phyloP scores from a whole-genome alignment of 2,113 vertebrate species.

The Protobothrops flavoviridis region DNA sequence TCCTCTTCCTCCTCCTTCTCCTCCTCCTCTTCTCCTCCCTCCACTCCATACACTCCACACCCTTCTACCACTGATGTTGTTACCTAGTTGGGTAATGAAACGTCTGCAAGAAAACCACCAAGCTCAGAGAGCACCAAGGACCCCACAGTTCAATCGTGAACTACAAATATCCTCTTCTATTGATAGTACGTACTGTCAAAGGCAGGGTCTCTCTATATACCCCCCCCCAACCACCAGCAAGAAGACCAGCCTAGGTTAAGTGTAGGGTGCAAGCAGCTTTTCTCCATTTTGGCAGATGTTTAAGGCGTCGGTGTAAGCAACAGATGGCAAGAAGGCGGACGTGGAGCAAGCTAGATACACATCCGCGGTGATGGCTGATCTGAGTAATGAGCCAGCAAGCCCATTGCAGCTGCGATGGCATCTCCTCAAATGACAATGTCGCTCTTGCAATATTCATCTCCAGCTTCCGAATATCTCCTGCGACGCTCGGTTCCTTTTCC shows the following conservation, averaged over 20 bases:
- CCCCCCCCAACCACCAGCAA: neutral
- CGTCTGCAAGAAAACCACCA: no score
- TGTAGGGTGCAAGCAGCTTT: neutral
- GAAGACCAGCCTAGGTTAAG: neutral
- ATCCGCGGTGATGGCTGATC: neutral
- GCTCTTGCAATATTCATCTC: neutral
- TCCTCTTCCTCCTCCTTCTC: no score
- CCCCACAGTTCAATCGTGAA: no score
- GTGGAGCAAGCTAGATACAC: neutral
- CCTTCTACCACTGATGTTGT: no score
- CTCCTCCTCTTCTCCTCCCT: no score
- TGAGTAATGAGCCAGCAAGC: conserved; percentile 10
- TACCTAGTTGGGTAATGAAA: no score
- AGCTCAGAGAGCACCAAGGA: no score
- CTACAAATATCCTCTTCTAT: no score
- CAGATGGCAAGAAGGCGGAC: neutral
- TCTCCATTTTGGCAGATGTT: neutral
- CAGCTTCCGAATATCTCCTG: neutral
- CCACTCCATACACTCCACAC: no score
- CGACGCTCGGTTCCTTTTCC: neutral
- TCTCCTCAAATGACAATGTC: neutral
- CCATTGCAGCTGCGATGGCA: neutral
- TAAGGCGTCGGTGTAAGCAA: neutral
- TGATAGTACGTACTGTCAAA: neutral
- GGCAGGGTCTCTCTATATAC: neutral